A percentile compares a stretch with the other conserved stretches of the same genome.
phyloP scores from a whole-genome alignment of 2,888 invertebrate species.

The Neocrepidodera transversa region DNA sequence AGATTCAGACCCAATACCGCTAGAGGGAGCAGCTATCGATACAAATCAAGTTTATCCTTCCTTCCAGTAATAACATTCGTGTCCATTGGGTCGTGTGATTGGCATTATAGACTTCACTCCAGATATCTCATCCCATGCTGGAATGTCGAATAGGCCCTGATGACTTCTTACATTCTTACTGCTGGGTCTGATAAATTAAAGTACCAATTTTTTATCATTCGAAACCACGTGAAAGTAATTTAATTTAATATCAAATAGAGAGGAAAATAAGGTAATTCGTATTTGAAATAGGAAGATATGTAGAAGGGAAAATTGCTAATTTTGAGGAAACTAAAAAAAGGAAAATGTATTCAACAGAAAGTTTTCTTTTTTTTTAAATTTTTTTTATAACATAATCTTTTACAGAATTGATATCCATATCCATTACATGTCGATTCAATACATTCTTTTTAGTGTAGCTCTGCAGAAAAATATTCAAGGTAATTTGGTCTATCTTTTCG shows the following conservation, averaged over 20 bases:
- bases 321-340: too few species aligned
- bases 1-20: background rate
- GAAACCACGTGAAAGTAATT: constrained; percentile 8
- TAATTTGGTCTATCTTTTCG: constrained; percentile 18
- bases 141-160: constrained; percentile 16
- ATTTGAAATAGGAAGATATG: too few species aligned
- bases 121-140: constrained; percentile 12
- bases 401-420: too few species aligned
- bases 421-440: too few species aligned
- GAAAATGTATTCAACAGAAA: too few species aligned
- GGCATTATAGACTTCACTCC: constrained; percentile 26
- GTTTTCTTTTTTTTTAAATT: too few species aligned
- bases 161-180: constrained; percentile 23
- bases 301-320: too few species aligned
- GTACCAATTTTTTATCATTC: constrained; percentile 16
- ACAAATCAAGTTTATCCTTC: constrained; percentile 40
- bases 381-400: too few species aligned
- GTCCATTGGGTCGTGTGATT: constrained; percentile 27
- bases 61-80: constrained; percentile 53
- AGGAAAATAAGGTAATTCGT: background rate
- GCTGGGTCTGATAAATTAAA: constrained; percentile 21
- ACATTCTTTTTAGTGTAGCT: background rate
- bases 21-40: constrained; percentile 11
- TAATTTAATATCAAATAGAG: constrained; percentile 1
- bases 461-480: constrained; percentile 2